Evolutionary conservation across 1,140 invertebrate species (phyloP).

Genomic region (Halesus radiatus): DNA sequence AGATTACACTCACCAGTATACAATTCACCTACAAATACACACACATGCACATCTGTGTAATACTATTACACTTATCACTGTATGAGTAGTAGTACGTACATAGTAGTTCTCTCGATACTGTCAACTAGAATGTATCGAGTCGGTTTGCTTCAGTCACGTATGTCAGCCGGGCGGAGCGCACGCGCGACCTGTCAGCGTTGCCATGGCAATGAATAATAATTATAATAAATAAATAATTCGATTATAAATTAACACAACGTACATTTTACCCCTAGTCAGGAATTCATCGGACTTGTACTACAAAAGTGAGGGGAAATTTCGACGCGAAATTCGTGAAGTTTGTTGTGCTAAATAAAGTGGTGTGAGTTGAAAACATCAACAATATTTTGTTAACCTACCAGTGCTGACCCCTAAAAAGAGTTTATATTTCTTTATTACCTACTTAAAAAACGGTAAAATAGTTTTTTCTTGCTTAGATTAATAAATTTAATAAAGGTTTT

Average conservation of each 20-base stretch:
- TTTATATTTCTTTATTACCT: no score
- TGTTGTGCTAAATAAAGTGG: no score
- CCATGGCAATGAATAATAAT: conserved; percentile 33
- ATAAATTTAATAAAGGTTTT: no score
- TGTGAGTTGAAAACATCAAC: no score
- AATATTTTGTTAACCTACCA: no score
- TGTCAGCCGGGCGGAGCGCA: conserved; percentile 7
- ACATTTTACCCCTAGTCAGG: not conserved
- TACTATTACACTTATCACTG: not conserved
- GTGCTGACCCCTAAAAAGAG: no score
- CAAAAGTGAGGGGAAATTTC: not conserved
- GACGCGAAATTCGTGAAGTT: no score
- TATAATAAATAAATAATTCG: conserved; percentile 16
- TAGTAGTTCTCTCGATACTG: conserved; percentile 10
- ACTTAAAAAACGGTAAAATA: no score
- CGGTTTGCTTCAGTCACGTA: conserved; percentile 1
- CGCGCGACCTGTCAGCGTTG: not conserved
- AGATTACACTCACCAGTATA: conserved; percentile 5
- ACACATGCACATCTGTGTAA: not conserved
- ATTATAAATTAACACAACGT: not conserved
- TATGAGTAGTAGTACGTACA: no score
- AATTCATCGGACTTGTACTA: not conserved
- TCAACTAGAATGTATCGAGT: conserved; percentile 25
- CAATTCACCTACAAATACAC: not conserved
- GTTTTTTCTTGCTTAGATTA: no score